Evolutionary conservation across 2,888 invertebrate species (phyloP).

Genomic region (Dromius quadrimaculatus): DNA sequence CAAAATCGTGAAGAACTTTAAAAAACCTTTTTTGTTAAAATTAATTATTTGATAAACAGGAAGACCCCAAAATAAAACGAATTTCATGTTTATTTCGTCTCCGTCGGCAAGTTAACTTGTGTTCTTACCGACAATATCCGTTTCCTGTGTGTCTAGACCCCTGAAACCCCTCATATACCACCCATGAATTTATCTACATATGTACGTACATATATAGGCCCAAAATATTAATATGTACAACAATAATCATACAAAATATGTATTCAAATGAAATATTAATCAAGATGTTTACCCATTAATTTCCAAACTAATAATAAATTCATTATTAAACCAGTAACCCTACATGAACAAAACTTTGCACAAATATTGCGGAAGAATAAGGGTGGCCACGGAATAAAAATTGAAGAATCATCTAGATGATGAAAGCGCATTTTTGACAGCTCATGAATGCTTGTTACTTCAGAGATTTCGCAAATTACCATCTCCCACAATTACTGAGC

Average conservation of each 20-base stretch:
- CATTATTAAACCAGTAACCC: no score
- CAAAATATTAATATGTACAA: neutral
- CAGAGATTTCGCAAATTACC: no score
- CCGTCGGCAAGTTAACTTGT: conserved; percentile 13
- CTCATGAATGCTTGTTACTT: no score
- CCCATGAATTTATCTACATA: neutral
- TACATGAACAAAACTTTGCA: no score
- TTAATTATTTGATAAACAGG: neutral
- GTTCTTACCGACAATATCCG: conserved; percentile 36
- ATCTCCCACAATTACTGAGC: no score
- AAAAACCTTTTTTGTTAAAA: neutral
- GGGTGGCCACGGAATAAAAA: no score
- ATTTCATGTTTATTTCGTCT: neutral
- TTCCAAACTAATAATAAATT: no score
- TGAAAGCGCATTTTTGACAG: no score
- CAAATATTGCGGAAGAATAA: no score
- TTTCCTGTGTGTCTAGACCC: conserved; percentile 23
- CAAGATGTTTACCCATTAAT: neutral
- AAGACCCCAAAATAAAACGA: neutral
- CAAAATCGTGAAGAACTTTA: neutral
- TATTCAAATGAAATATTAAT: conserved; percentile 25
- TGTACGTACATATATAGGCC: neutral
- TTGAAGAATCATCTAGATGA: no score
- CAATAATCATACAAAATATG: conserved; percentile 5
- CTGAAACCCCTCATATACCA: neutral